Conservation (phyloP, 2,797 vertebrate species). For the Merluccius polli region DNA sequence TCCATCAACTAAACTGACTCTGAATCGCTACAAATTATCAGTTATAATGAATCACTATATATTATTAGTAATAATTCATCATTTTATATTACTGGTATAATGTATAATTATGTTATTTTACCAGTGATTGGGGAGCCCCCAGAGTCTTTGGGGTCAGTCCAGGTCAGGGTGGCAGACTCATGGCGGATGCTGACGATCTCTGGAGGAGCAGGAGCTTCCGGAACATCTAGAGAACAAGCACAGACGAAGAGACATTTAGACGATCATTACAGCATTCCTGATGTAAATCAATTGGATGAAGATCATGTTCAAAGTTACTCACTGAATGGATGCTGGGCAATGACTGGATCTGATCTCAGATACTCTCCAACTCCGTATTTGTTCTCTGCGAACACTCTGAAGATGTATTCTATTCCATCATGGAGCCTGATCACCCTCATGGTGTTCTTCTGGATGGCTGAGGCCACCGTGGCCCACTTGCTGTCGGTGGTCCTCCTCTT, state of each 20-base stretch:
- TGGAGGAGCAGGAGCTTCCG: conserved; percentile 92
- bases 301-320: conserved; percentile 54
- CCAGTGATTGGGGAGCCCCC: conserved; percentile 97
- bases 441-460: conserved; percentile 93
- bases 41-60: too few relatives aligned
- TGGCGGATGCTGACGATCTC: conserved; percentile 85
- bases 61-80: neutral
- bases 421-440: conserved; percentile 94
- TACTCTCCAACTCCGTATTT: conserved; percentile 95
- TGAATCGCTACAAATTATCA: too few relatives aligned
- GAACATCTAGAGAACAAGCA: conserved; percentile 79
- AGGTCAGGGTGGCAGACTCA: conserved; percentile 88
- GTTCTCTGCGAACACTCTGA: conserved; percentile 96
- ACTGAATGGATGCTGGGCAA: conserved; percentile 98
- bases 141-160: conserved; percentile 89
- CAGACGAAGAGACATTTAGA: neutral
- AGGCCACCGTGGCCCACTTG: conserved; percentile 95
- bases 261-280: neutral
- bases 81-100: neutral
- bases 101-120: conserved; percentile 55
- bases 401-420: conserved; percentile 93
- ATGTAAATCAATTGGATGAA: neutral
- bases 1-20: neutral
- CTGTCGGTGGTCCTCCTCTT: conserved; percentile 92
- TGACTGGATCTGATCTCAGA: conserved; percentile 88